phyloP scores from a whole-genome alignment of 2,113 vertebrate species.

The Plecturocebus donacophilus region DNA sequence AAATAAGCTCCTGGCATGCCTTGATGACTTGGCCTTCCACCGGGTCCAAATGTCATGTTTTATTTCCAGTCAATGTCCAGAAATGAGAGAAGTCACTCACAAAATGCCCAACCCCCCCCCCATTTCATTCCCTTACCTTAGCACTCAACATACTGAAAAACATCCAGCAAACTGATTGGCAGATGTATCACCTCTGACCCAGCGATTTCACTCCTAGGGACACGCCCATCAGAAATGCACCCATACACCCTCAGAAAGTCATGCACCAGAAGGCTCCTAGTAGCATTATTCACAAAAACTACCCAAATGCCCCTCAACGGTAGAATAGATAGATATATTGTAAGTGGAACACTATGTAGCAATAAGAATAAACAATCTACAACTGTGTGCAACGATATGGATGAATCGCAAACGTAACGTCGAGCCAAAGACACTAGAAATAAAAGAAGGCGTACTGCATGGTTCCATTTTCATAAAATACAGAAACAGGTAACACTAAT shows the following conservation, averaged over 20 bases:
- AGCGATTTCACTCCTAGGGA: neutral
- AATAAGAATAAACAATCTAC: neutral
- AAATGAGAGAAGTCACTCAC: neutral
- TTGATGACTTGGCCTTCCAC: constrained; percentile 63
- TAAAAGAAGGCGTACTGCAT: accelerated
- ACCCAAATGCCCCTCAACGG: neutral
- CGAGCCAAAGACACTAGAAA: neutral
- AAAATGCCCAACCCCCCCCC: neutral
- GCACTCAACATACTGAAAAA: neutral
- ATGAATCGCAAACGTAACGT: no score
- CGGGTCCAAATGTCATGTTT: constrained; percentile 63
- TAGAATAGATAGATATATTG: accelerated
- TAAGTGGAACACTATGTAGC: accelerated
- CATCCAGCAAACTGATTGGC: neutral
- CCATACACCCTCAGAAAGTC: neutral
- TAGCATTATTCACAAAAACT: neutral
- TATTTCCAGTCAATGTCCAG: constrained; percentile 48
- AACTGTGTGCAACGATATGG: neutral
- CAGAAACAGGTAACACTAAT: neutral
- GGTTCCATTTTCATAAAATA: neutral
- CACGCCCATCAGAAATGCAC: neutral
- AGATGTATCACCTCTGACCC: accelerated
- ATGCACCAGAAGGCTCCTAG: neutral
- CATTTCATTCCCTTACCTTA: neutral
- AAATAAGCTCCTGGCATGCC: constrained; percentile 76